Base-by-base conservation (phyloP, 1,140 invertebrate species). In the Dreissena rostriformis region DNA sequence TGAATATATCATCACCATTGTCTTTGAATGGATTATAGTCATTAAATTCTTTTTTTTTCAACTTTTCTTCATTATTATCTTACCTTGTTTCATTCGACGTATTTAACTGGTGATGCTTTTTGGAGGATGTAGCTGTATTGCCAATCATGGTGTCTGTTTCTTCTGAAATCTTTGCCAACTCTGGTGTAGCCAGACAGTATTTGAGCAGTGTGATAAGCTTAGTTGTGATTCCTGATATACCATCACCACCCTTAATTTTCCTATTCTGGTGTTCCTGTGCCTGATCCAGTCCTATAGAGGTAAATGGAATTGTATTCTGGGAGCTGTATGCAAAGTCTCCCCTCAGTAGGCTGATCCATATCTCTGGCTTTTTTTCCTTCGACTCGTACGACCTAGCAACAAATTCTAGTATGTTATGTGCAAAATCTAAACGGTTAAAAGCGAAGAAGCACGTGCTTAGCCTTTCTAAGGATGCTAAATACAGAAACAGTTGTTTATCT, bases 201-300 rank as follows among this genome's bases (percentile, higher is more conserved):
- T 71, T 71, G 17, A 71, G 15, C 15, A 71, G 24, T 29, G 68
- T 71, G 14, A 51, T 51, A 51, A 29, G 68, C 29, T 71, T 71
- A 49, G n/a, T 71, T 29, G 68, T 71, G n/a, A 71, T 28, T 51
- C 68, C 68, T 19, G 28, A 51, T 28, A 71, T 29, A 12, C 68
- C 68, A 12, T 51, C 68, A 51, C 24, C 68, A 26, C 68, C 68
- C 52, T 71, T 71, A 10, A 71, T 29, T 17, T 51, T 12, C 39
- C 49, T 71, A 49, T 71, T 71, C 39, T 71, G 28, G 39, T 71
- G 68, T 71, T 71, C 68, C 39, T 71, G 68, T 15, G 68, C 68
- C 19, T 71, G 68, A 71, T 39, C 68, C 0, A 71, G 17, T 49
- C 68, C 68, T 49, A 71, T 51, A 19, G 28, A 49, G 19, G 68